Conservation (phyloP, 64 coral and sea anemone genomes). For the Astreopora myriophthalma region DNA sequence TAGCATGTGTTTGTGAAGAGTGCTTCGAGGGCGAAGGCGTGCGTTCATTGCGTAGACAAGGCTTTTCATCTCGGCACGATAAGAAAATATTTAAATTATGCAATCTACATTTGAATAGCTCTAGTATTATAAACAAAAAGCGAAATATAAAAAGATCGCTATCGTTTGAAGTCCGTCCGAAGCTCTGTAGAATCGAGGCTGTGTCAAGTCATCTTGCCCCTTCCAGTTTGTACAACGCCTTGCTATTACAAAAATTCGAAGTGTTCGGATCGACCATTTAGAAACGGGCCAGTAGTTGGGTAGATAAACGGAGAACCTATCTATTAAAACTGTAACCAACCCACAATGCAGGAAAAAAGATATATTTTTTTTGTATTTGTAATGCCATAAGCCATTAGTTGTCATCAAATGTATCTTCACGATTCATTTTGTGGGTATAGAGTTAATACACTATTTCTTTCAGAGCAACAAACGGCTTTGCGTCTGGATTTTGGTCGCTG, state of each 20-base stretch:
- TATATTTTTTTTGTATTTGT: neutral
- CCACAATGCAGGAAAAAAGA: neutral
- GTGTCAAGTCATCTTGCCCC: neutral
- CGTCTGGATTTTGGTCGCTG: neutral
- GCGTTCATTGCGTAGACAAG: neutral
- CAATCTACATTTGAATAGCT: conserved; percentile 60
- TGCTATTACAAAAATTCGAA: neutral
- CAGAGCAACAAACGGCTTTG: neutral
- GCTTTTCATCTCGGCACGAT: neutral
- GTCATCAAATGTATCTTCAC: conserved; percentile 9
- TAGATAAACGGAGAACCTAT: neutral
- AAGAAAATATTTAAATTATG: conserved; percentile 50
- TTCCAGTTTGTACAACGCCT: neutral
- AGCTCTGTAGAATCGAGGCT: neutral
- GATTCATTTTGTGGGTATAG: neutral
- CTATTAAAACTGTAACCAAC: neutral
- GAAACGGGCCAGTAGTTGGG: neutral
- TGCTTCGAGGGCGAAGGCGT: neutral
- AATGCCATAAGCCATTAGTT: neutral
- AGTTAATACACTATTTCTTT: too few relatives aligned
- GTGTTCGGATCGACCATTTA: neutral
- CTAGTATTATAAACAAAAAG: conserved; percentile 44
- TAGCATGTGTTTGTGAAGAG: neutral
- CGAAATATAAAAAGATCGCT: conserved; percentile 39
- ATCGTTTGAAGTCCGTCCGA: conserved; percentile 18